Evolutionary conservation across 2,888 invertebrate species (phyloP), one percentile per base, ranked within the genome.

Genomic region (Liopterus haemorrhoidalis): DNA sequence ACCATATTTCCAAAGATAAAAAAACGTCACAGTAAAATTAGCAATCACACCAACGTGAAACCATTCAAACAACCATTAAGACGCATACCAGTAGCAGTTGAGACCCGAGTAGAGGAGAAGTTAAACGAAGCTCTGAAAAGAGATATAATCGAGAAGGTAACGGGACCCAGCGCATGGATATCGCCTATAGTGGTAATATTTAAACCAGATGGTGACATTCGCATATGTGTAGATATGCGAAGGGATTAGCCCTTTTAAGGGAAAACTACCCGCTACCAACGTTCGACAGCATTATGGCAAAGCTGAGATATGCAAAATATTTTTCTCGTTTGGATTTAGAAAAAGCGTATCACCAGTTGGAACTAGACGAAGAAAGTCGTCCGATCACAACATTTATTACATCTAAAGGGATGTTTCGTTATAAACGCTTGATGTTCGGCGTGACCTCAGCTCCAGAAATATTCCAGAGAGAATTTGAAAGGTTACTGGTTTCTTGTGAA

Each of bases 371-470:
- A n/a, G n/a, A n/a, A n/a, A n/a, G n/a, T n/a, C n/a, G n/a, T n/a
- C n/a, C n/a, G n/a, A n/a, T n/a, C n/a, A n/a, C n/a, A n/a, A n/a
- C 5, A 54, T 16, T 52, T 30, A 56, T 55, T 9, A 55, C 50
- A 4, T 49, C 53, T 25, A 51, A 49, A 42, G 53, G 54, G 2
- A 19, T 54, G 32, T 60, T 55, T 39, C 41, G 61, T 19, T 65
- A 60, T 32, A 65, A 64, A 46, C 44, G 63, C 8, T 19, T 65
- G 2, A 56, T 64, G 57, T 66, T 66, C 46, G 63, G 63, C 0
- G 58, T 64, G 0, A 59, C 60, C 16, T 64, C 59, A 4, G 57
- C 59, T 5, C 57, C 58, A 5, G 56, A 55, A 43, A 57, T 54
- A 24, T 59, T 50, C 32, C 61, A 63, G 47, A 45, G 54, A 42